phyloP scores from a whole-genome alignment of 2,113 vertebrate genomes.

The Perca schrenkii region DNA sequence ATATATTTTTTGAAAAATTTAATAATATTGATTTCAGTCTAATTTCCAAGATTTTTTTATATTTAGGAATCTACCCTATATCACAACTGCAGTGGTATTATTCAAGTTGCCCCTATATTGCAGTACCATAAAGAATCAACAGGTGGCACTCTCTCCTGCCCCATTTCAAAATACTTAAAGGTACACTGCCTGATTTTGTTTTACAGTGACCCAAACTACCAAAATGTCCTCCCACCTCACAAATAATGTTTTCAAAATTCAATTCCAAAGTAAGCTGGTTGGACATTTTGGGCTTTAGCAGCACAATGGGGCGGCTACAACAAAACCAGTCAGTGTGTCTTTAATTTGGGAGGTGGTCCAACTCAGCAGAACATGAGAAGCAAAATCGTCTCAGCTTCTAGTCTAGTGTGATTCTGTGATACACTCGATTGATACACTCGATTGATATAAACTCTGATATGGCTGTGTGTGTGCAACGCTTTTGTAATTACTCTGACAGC shows the following conservation, averaged over 20 bases:
- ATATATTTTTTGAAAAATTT: neutral
- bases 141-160: slow-evolving; percentile 65
- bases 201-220: neutral
- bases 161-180: neutral
- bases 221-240: slow-evolving; percentile 6
- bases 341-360: slow-evolving; percentile 22
- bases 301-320: neutral
- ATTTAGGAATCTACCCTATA: neutral
- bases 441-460: slow-evolving; percentile 22
- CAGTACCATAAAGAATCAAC: slow-evolving; percentile 51
- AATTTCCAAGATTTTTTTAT: neutral
- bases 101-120: slow-evolving; percentile 26
- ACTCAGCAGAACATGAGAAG: slow-evolving; percentile 18
- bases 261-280: slow-evolving; percentile 25
- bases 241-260: neutral
- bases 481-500: slow-evolving; percentile 61
- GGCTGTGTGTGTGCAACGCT: slow-evolving; percentile 34
- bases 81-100: neutral
- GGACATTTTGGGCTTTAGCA: neutral
- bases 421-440: neutral
- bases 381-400: neutral
- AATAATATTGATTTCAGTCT: neutral
- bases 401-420: neutral
- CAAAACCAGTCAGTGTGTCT: slow-evolving; percentile 15
- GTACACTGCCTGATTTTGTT: neutral